phyloP scores from a whole-genome alignment of 23 tunicate species.

The Halocynthia aurantium region DNA sequence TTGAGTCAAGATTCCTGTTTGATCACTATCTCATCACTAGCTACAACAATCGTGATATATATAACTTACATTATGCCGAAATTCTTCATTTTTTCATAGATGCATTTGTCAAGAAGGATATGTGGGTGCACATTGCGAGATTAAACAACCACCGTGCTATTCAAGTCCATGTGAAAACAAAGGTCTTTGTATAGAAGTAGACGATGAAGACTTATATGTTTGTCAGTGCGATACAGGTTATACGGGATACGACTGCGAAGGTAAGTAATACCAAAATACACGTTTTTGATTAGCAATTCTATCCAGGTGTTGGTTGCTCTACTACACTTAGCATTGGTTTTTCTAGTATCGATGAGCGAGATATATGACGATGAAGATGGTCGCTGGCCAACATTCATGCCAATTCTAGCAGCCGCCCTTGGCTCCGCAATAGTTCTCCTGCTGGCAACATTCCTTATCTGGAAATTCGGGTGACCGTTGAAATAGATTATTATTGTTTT shows the following conservation, averaged over 20 bases:
- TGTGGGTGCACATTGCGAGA: conserved; percentile 66
- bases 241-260: conserved; percentile 49
- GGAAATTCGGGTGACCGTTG: not conserved
- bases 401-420: not conserved
- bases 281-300: not conserved
- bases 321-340: not conserved
- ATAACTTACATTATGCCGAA: too few species aligned
- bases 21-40: too few species aligned
- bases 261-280: conserved; percentile 13
- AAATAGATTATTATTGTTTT: too few species aligned
- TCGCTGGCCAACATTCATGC: too few species aligned
- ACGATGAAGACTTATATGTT: conserved; percentile 1
- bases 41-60: too few species aligned
- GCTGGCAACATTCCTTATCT: not conserved
- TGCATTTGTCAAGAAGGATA: conserved; percentile 46
- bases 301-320: not conserved
- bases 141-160: conserved; percentile 41
- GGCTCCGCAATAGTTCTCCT: not conserved
- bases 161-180: conserved; percentile 71
- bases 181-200: conserved; percentile 54
- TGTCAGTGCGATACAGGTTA: conserved; percentile 48
- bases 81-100: conserved; percentile 21
- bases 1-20: too few species aligned
- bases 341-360: not conserved
- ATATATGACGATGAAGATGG: not conserved